These are phyloP conservation scores for Anthoscopus minutus DNA, from an alignment of 2,113 vertebrate species.

Conservation along the genomic window DNA sequence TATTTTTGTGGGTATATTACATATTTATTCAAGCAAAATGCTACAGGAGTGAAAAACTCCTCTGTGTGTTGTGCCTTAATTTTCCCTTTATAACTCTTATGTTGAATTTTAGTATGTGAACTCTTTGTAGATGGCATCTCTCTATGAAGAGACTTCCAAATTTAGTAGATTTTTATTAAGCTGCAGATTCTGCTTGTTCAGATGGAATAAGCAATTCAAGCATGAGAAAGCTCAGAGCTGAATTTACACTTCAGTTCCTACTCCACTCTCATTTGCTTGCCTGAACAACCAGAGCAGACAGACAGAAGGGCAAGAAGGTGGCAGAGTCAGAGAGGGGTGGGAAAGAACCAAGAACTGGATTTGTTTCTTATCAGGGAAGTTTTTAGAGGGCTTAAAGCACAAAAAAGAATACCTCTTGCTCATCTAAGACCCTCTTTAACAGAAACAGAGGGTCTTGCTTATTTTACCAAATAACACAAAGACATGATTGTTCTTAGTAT, in stretches of 20 bases:
- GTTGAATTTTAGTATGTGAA: background rate
- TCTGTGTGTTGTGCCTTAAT: background rate
- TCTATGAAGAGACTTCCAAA: background rate
- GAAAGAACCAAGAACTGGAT: background rate
- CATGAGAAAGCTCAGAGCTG: background rate
- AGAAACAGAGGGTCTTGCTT: background rate
- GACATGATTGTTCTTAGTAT: background rate
- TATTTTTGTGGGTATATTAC: background rate
- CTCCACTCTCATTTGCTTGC: background rate
- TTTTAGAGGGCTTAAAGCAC: background rate
- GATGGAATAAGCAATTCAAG: background rate
- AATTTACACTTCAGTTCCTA: constrained; percentile 29
- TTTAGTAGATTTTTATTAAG: background rate
- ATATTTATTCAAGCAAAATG: background rate
- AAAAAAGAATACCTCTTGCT: background rate
- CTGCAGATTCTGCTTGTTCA: background rate
- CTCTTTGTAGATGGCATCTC: background rate
- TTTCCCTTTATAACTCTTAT: background rate
- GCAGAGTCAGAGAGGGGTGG: background rate
- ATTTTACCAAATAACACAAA: background rate
- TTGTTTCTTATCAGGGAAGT: background rate
- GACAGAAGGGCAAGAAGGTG: background rate
- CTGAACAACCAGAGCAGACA: background rate
- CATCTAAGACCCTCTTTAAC: background rate
- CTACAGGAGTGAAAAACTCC: background rate